phyloP scores from a whole-genome alignment of 2,113 vertebrate species.

The Laterallus jamaicensis region DNA sequence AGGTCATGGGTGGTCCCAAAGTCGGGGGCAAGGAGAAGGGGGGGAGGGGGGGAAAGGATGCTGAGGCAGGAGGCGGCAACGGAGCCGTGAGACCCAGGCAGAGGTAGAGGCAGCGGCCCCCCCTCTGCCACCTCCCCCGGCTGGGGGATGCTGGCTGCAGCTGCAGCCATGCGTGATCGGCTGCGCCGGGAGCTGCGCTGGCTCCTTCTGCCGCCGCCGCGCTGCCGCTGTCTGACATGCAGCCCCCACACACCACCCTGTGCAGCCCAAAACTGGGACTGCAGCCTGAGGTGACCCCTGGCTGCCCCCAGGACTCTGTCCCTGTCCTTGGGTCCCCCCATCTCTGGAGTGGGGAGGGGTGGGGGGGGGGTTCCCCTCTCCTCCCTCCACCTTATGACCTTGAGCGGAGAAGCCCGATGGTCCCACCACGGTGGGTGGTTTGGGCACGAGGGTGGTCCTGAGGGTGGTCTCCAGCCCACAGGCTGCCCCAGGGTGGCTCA shows the following conservation, averaged over 20 bases:
- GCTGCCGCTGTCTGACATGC: background rate
- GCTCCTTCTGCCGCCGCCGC: background rate
- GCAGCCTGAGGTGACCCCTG: background rate
- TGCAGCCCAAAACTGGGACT: accelerated
- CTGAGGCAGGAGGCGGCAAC: background rate
- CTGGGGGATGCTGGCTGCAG: background rate
- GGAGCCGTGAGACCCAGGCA: background rate
- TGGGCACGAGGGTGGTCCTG: background rate
- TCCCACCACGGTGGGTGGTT: accelerated
- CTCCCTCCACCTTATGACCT: accelerated
- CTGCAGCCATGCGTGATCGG: constrained; percentile 16
- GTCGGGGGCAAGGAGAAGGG: background rate
- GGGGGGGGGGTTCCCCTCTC: background rate
- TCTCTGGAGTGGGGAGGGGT: accelerated
- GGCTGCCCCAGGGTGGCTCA: background rate
- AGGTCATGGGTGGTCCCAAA: background rate
- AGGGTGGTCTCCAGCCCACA: background rate
- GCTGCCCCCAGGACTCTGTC: background rate
- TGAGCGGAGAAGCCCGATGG: background rate
- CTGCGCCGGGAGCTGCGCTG: background rate
- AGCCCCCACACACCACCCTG: background rate
- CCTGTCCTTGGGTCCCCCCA: background rate
- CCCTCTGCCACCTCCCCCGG: background rate
- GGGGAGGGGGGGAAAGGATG: background rate
- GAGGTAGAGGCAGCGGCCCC: background rate